A percentile compares a stretch with the other conserved stretches of the same genome.
These are phyloP conservation scores for Dasysyrphus albostriatus DNA, from an alignment of 2,888 invertebrate genomes.

Conservation along the genomic window DNA sequence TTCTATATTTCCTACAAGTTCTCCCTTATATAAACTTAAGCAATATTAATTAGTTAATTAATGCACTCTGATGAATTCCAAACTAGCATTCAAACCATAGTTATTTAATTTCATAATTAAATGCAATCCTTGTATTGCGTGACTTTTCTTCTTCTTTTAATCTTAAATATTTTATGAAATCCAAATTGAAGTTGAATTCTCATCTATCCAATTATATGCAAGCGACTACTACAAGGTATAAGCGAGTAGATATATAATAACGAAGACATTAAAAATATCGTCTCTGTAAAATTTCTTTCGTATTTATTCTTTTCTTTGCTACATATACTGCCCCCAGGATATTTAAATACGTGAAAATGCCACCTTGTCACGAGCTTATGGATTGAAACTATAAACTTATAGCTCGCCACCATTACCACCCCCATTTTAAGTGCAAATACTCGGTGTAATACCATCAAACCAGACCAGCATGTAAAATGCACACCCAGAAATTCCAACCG, in stretches of 20 bases:
- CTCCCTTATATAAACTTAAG: background rate
- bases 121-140: constrained; percentile 23
- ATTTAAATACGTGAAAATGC: constrained; percentile 38
- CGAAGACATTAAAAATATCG: constrained; percentile 9
- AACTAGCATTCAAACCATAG: background rate
- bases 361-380: constrained; percentile 27
- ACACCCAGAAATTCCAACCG: constrained; percentile 17
- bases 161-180: constrained; percentile 26
- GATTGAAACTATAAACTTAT: background rate
- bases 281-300: background rate
- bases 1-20: background rate
- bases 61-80: background rate
- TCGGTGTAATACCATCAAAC: background rate
- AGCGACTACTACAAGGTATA: background rate
- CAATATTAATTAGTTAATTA: constrained; percentile 22
- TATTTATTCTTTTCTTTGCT: background rate
- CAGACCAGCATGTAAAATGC: constrained; percentile 17
- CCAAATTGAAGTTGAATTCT: background rate
- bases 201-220: background rate
- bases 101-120: constrained; percentile 29
- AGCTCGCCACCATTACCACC: background rate
- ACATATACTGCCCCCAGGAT: constrained; percentile 29
- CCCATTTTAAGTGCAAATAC: constrained; percentile 6
- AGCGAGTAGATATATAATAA: background rate
- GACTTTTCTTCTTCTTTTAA: constrained; percentile 8